Percentiles rank a stretch among this genome's conserved stretches.
Evolutionary conservation across 2,113 vertebrate genomes (phyloP).

Genomic region (Protobothrops flavoviridis): DNA sequence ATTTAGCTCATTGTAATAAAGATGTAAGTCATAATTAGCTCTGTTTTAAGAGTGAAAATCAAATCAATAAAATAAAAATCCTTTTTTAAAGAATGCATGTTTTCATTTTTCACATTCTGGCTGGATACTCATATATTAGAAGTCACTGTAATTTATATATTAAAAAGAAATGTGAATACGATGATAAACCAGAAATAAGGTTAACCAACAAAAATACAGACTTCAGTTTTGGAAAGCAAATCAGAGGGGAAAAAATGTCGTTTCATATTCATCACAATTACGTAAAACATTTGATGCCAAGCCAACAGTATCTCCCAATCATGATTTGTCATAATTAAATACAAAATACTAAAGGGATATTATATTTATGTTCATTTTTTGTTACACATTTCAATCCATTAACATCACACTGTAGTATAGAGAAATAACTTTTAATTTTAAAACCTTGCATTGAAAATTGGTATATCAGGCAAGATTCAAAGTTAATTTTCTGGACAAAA

Average conservation of each 20-base stretch:
- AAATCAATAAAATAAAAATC: neutral
- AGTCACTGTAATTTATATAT: neutral
- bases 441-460: slow-evolving; percentile 74
- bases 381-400: slow-evolving; percentile 29
- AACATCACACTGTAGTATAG: slow-evolving; percentile 62
- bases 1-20: neutral
- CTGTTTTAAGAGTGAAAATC: neutral
- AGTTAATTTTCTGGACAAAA: slow-evolving; percentile 69
- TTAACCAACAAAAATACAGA: neutral
- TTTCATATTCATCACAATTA: neutral
- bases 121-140: neutral
- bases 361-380: neutral
- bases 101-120: neutral
- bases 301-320: neutral
- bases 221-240: neutral
- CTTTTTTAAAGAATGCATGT: neutral
- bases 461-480: slow-evolving; percentile 71
- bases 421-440: slow-evolving; percentile 79
- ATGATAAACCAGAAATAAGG: neutral
- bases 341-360: neutral
- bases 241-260: neutral
- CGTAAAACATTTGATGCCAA: neutral
- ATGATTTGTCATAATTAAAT: neutral
- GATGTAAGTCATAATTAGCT: neutral
- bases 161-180: neutral